These are phyloP conservation scores for Tinamus major DNA, from an alignment of 2,797 vertebrate genomes.

Conservation along the genomic window DNA sequence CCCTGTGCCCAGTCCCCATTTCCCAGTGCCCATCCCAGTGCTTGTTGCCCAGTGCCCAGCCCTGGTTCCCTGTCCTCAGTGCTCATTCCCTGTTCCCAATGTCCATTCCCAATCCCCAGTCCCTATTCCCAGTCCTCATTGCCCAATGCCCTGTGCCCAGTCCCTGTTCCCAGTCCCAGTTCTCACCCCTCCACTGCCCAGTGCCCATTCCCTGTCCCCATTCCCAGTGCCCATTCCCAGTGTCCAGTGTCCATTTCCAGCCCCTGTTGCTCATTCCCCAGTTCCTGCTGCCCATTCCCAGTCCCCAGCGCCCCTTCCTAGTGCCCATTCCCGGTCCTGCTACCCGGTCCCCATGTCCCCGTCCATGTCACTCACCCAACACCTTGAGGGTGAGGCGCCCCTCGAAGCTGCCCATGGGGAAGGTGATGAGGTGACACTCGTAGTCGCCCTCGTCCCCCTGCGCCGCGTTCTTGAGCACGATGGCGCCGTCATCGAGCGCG, in stretches of 20 bases:
- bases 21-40: no score
- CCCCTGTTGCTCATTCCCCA: no score
- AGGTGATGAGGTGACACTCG: conserved; percentile 88
- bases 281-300: no score
- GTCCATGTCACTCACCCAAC: conserved; percentile 68
- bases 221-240: no score
- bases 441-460: conserved; percentile 88
- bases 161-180: no score
- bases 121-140: background rate
- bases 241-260: background rate
- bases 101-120: no score
- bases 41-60: background rate
- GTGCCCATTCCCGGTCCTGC: background rate
- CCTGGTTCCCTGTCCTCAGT: no score
- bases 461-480: conserved; percentile 78
- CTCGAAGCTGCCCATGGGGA: conserved; percentile 89
- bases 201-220: no score
- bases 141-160: background rate
- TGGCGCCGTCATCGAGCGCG: conserved; percentile 64
- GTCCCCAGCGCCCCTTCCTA: no score
- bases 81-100: no score
- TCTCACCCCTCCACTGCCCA: no score
- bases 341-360: background rate
- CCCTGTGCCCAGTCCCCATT: no score
- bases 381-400: conserved; percentile 80